A percentile compares a stretch with the other conserved stretches of the same genome.
phyloP scores from a whole-genome alignment of 2,113 vertebrate genomes.

The Macrotus californicus region DNA sequence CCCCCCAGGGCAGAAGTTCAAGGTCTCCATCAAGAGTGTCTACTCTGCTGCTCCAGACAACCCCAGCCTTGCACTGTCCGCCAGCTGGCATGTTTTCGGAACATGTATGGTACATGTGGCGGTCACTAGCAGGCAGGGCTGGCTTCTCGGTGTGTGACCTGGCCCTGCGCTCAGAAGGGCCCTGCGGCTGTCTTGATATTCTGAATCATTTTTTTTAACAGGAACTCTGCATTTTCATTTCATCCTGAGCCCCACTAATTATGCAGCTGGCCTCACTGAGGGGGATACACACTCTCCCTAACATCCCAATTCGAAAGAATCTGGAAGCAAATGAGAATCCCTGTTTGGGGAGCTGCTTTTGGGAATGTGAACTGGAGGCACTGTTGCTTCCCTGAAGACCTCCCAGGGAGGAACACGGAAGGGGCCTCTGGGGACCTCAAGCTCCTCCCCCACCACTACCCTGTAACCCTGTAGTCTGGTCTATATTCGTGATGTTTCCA shows the following conservation, averaged over 20 bases:
- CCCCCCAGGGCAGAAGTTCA: not conserved
- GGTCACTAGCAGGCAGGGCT: not conserved
- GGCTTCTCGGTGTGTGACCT: not conserved
- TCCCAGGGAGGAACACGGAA: not conserved
- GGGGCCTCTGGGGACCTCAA: not conserved
- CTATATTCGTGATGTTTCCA: not conserved
- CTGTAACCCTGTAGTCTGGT: not conserved
- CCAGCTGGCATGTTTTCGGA: not conserved
- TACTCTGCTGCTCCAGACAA: too few relatives aligned
- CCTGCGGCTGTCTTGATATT: not conserved
- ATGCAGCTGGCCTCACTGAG: not conserved
- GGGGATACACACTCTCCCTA: not conserved
- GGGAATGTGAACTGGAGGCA: not conserved
- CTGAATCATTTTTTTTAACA: not conserved
- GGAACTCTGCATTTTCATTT: not conserved
- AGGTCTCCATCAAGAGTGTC: not conserved
- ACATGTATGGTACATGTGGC: accelerated
- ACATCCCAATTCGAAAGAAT: not conserved
- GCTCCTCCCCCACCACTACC: not conserved
- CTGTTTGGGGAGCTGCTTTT: not conserved
- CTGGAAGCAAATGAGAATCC: not conserved
- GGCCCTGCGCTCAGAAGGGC: not conserved
- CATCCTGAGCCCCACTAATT: not conserved
- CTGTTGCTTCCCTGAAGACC: not conserved
- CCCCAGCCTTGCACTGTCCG: not conserved